A percentile compares a stretch with the other conserved stretches of the same genome.
Evolutionary conservation across 1,140 invertebrate species (phyloP).

Genomic region (Drosophila azteca): DNA sequence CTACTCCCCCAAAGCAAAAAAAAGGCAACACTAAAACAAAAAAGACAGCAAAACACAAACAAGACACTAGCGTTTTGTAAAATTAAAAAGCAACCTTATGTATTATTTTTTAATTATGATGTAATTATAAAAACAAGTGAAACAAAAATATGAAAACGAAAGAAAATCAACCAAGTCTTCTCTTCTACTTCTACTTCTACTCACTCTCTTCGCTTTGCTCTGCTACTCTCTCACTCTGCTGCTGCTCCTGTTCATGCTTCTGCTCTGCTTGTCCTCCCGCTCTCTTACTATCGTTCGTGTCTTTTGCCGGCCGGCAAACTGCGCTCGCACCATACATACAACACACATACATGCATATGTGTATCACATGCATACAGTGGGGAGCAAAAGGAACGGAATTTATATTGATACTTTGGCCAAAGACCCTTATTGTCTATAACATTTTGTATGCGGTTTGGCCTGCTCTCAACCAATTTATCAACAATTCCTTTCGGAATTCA

Average conservation of each 20-base stretch:
- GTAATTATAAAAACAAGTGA: constrained; percentile 79
- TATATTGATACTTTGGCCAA: too few species aligned
- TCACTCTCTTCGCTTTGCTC: not conserved
- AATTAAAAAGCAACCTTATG: constrained; percentile 77
- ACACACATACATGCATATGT: constrained; percentile 1
- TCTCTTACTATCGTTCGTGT: constrained; percentile 9
- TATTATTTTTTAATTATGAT: constrained; percentile 82
- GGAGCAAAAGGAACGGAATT: too few species aligned
- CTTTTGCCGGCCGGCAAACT: constrained; percentile 65
- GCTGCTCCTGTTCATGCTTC: constrained; percentile 11
- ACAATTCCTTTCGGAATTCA: too few species aligned
- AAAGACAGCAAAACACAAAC: constrained; percentile 62
- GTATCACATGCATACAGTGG: constrained; percentile 9
- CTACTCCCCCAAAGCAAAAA: constrained; percentile 57
- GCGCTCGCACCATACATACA: constrained; percentile 11
- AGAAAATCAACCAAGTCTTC: constrained; percentile 71
- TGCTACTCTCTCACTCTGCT: constrained; percentile 7
- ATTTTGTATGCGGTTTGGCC: too few species aligned
- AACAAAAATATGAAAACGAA: constrained; percentile 80
- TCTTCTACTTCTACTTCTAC: constrained; percentile 23
- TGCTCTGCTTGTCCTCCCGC: constrained; percentile 20
- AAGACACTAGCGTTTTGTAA: constrained; percentile 71
- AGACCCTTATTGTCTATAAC: too few species aligned
- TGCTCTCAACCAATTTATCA: too few species aligned
- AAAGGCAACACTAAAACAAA: constrained; percentile 37